Percentiles rank a stretch among this genome's conserved stretches.
These are phyloP conservation scores for Periplaneta americana DNA, from an alignment of 1,140 invertebrate genomes.

Conservation along the genomic window DNA sequence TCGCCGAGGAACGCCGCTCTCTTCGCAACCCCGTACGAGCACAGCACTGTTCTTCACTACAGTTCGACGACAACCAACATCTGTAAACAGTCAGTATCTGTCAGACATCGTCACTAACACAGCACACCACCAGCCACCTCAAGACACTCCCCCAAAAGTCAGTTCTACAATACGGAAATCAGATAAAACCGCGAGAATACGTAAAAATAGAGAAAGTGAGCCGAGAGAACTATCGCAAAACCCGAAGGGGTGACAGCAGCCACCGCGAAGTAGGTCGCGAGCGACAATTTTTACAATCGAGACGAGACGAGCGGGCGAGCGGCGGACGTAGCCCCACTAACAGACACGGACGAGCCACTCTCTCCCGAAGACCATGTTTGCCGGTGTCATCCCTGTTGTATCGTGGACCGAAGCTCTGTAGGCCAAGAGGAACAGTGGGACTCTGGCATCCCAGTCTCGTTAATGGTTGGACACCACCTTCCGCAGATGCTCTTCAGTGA, in stretches of 20 bases:
- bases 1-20: too few relatives aligned
- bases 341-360: too few relatives aligned
- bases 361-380: too few relatives aligned
- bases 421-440: too few relatives aligned
- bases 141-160: background rate
- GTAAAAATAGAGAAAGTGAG: background rate
- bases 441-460: too few relatives aligned
- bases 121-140: background rate
- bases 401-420: too few relatives aligned
- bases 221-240: background rate
- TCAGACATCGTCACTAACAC: conserved; percentile 3
- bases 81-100: background rate
- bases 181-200: background rate
- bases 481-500: too few relatives aligned
- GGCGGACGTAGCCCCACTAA: too few relatives aligned
- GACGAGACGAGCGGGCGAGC: background rate
- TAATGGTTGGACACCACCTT: too few relatives aligned
- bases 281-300: background rate
- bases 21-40: too few relatives aligned
- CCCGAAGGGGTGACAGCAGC: background rate
- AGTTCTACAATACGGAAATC: too few relatives aligned
- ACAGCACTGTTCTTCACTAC: background rate
- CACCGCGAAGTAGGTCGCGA: background rate
- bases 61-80: background rate
- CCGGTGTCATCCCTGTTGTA: too few relatives aligned